phyloP scores from a whole-genome alignment of 2,113 vertebrate species.

The Corythoichthys haematopterus region DNA sequence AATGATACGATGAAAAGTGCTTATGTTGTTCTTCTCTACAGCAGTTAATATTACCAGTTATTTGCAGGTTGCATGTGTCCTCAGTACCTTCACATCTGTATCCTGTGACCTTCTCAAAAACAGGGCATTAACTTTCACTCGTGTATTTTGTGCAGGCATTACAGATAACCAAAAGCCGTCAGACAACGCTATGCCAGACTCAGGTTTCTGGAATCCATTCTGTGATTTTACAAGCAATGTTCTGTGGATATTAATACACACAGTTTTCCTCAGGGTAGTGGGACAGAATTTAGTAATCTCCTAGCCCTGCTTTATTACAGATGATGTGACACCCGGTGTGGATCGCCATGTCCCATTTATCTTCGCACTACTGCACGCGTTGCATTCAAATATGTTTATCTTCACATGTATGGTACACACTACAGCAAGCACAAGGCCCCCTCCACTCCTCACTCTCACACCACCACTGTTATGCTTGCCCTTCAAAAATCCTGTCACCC shows the following conservation, averaged over 20 bases:
- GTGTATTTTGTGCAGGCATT: slow-evolving; percentile 13
- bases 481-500: slow-evolving; percentile 52
- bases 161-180: slow-evolving; percentile 24
- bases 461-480: slow-evolving; percentile 40
- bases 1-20: no score
- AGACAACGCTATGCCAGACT: slow-evolving; percentile 21
- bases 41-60: not conserved
- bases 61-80: not conserved
- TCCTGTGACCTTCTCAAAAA: slow-evolving; percentile 16
- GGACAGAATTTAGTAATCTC: slow-evolving; percentile 25
- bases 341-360: slow-evolving; percentile 31
- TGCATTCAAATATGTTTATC: slow-evolving; percentile 18
- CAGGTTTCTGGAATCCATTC: slow-evolving; percentile 11
- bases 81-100: slow-evolving; percentile 30
- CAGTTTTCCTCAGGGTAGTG: slow-evolving; percentile 17
- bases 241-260: slow-evolving; percentile 37
- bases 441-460: slow-evolving; percentile 21
- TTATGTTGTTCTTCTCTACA: not conserved
- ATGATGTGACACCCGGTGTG: slow-evolving; percentile 28
- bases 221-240: slow-evolving; percentile 1
- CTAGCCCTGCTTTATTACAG: slow-evolving; percentile 20
- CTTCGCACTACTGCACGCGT: not conserved
- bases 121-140: slow-evolving; percentile 15
- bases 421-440: slow-evolving; percentile 24
- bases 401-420: slow-evolving; percentile 8